Evolutionary conservation across 2,888 invertebrate genomes (phyloP).

Genomic region (Torymus auratus): DNA sequence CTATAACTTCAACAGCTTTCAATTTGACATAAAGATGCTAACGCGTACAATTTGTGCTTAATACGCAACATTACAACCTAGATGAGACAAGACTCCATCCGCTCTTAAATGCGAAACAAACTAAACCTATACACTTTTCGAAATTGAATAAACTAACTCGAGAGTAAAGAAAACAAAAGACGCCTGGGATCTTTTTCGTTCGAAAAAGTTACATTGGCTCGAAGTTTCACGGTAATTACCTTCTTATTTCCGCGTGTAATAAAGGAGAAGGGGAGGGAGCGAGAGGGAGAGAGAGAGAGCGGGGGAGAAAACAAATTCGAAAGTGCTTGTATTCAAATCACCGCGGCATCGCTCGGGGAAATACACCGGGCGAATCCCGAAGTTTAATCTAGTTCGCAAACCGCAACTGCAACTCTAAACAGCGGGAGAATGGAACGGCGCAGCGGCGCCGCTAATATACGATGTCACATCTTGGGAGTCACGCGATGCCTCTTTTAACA

Average conservation of each 20-base stretch:
- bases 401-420: constrained; percentile 30
- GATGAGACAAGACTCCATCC: no score
- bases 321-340: constrained; percentile 33
- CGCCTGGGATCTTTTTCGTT: no score
- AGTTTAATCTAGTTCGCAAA: constrained; percentile 47
- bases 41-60: no score
- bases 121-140: no score
- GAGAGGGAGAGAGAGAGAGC: background rate
- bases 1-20: no score
- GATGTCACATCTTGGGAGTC: constrained; percentile 29
- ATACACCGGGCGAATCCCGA: constrained; percentile 9
- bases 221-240: background rate
- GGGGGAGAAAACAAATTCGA: constrained; percentile 20
- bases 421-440: constrained; percentile 2
- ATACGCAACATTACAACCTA: no score
- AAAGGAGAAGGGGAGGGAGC: background rate
- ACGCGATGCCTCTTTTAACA: constrained; percentile 6
- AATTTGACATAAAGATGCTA: no score
- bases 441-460: constrained; percentile 15
- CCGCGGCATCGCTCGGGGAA: constrained; percentile 8
- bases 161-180: no score
- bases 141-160: no score
- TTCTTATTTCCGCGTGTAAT: background rate
- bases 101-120: no score
- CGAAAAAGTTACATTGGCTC: no score